phyloP scores from a whole-genome alignment of 2,888 invertebrate species.

The Didymodactylos carnosus region DNA sequence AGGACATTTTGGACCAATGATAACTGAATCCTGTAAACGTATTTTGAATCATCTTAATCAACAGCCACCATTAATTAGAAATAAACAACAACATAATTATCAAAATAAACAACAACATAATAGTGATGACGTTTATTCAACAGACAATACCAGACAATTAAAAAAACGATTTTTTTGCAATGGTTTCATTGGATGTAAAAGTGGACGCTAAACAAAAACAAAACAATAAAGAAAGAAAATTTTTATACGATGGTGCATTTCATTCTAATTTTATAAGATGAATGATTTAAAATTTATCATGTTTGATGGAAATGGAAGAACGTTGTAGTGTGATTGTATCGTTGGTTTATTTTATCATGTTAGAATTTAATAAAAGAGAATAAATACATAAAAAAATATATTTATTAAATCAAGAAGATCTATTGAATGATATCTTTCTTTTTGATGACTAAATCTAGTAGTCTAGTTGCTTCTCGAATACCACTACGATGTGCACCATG shows the following conservation, averaged over 20 bases:
- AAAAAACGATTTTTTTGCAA: background rate
- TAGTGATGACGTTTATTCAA: background rate
- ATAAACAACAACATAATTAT: too few species aligned
- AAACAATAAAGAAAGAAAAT: too few species aligned
- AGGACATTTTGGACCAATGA: background rate
- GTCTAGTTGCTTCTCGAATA: constrained; percentile 21
- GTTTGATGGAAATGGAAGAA: background rate
- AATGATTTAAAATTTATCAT: background rate
- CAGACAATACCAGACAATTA: background rate
- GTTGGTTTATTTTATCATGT: background rate
- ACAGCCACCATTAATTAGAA: too few species aligned
- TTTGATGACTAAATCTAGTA: background rate
- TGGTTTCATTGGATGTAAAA: background rate
- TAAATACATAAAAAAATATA: too few species aligned
- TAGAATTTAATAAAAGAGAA: too few species aligned
- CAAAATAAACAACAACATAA: background rate
- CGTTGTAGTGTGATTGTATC: background rate
- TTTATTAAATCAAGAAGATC: too few species aligned
- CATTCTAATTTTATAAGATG: background rate
- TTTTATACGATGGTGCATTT: too few species aligned
- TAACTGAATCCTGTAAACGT: background rate
- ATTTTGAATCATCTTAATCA: background rate
- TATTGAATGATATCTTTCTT: background rate
- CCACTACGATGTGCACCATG: constrained; percentile 80
- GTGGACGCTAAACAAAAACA: too few species aligned